A percentile compares a stretch with the other conserved stretches of the same genome.
Evolutionary conservation across 2,888 invertebrate species (phyloP).

Genomic region (Blastobasis lacticolella): DNA sequence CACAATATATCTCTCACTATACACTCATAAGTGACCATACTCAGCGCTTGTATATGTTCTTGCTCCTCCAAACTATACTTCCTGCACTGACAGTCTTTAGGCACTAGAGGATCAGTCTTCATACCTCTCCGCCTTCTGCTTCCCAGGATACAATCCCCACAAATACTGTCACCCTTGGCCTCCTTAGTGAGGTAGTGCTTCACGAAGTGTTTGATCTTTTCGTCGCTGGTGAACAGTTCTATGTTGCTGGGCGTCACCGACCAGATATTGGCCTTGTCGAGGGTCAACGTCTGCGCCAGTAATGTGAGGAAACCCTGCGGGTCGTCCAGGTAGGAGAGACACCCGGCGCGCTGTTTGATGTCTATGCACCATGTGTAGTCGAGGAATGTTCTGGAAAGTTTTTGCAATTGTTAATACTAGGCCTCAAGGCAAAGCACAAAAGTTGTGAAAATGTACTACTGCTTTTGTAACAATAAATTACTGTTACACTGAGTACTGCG

Average conservation of each 20-base stretch:
- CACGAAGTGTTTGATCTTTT: constrained; percentile 80
- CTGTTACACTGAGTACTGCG: too few species aligned
- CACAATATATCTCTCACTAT: constrained; percentile 86
- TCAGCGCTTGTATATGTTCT: constrained; percentile 74
- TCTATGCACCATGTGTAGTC: constrained; percentile 81
- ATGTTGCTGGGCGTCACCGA: constrained; percentile 78
- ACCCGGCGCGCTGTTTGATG: constrained; percentile 92
- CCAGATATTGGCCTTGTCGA: constrained; percentile 81
- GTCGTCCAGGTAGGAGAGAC: constrained; percentile 89
- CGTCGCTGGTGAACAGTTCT: constrained; percentile 84
- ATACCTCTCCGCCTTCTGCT: constrained; percentile 29
- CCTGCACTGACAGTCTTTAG: constrained; percentile 34
- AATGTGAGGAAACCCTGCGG: constrained; percentile 86
- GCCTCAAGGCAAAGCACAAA: too few species aligned
- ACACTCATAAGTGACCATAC: constrained; percentile 84
- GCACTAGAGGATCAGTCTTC: background rate
- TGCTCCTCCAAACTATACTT: constrained; percentile 54
- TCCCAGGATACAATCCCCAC: constrained; percentile 34
- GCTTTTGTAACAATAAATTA: too few species aligned
- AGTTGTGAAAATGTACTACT: too few species aligned
- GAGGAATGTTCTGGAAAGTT: constrained; percentile 74
- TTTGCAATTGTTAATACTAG: too few species aligned
- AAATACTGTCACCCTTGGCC: constrained; percentile 18
- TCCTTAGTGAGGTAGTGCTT: constrained; percentile 75
- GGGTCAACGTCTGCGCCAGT: constrained; percentile 85